Base-by-base conservation (phyloP, 2,797 vertebrate species). In the Spinus pinus region DNA sequence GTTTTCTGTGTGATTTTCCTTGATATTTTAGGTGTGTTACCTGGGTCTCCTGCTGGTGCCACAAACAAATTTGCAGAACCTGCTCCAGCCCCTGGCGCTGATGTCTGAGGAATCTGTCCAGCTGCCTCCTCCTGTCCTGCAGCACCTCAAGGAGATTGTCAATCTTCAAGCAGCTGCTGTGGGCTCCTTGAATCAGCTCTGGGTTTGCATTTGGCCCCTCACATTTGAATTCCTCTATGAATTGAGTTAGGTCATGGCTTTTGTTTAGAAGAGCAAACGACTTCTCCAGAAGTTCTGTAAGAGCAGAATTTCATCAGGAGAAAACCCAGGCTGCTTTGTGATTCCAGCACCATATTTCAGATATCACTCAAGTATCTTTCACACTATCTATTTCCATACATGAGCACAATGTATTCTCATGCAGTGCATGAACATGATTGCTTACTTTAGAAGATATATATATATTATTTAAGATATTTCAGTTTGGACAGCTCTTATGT, bases 121-220 rank as follows among this genome's bases (percentile, higher is more conserved):
- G 96, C 39, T 97, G 98, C 72, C 98, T 91, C 46, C 99, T 98
- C 72, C 98, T 97, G 87, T 99, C 99, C 96, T 99, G 99, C 2
- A 99, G 98, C 62, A 96, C 88, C 98, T 99, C 99, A 86, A 99
- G 96, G 72, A 99, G 98, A 74, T 95, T 96, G 92, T 99, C 99
- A 30, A 99, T 98, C 97, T 98, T 99, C 91, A 97, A 72, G 75
- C 90, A 97, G 90, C 98, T 98, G 95, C 96, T 98, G 5, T 93
- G 97, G 81, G 98, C 98, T 75, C 96, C 97, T 57, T 97, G 97
- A 47, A 96, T 95, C 56, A 97, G 90, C 64, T 98, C 96, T 2
- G 86, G 97, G 82, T 98, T 98, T 90, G 97, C 84, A 87, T 98
- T 97, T 78, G 98, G 97, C 88, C 98, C 98, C 11, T 97, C 97